Conservation (phyloP, 2,113 vertebrate species). For the Athene noctua region DNA sequence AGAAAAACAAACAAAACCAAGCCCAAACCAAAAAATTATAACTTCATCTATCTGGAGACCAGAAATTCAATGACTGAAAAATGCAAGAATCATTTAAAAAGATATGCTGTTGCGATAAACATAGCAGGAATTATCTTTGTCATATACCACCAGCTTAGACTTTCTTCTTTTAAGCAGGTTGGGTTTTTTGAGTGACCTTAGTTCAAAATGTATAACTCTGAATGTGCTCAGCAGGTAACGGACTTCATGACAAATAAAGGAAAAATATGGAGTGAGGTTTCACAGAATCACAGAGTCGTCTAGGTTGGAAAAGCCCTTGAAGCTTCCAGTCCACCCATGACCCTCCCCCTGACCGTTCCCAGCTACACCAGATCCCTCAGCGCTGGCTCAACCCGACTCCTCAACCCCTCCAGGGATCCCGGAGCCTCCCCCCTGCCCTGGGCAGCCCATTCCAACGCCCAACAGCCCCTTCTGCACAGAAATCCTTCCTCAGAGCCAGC, state of each 20-base stretch:
- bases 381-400: too few species aligned
- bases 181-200: not conserved
- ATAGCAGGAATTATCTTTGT: not conserved
- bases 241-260: not conserved
- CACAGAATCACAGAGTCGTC: too few species aligned
- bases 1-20: not conserved
- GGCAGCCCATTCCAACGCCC: too few species aligned
- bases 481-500: too few species aligned
- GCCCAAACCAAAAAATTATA: not conserved
- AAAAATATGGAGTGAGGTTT: not conserved
- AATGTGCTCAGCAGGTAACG: not conserved
- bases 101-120: not conserved
- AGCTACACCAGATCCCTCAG: too few species aligned
- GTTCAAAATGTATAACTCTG: not conserved
- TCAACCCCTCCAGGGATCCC: too few species aligned
- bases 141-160: not conserved
- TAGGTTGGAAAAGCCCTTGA: too few species aligned
- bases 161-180: not conserved
- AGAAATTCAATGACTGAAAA: not conserved
- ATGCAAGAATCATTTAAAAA: not conserved
- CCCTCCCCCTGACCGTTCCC: too few species aligned
- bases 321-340: too few species aligned
- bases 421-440: too few species aligned
- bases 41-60: not conserved
- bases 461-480: too few species aligned